Evolutionary conservation across 2,113 vertebrate genomes (phyloP).

Genomic region (Pterocles orientalis): DNA sequence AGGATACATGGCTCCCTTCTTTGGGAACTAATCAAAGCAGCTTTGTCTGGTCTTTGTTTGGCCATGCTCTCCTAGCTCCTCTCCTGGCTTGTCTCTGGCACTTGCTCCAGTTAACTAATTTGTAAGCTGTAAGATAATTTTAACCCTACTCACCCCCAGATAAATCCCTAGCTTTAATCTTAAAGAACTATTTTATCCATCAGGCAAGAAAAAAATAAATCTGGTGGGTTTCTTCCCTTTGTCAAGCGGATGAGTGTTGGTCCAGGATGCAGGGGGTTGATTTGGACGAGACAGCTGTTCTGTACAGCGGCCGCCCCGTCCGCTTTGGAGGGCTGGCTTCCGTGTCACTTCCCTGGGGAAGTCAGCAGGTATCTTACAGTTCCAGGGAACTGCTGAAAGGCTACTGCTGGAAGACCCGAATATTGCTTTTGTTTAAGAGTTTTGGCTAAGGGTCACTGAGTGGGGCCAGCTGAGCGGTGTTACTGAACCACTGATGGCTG

Average conservation of each 20-base stretch:
- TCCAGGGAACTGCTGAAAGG: background rate
- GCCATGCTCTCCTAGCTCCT: conserved; percentile 48
- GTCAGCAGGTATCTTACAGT: background rate
- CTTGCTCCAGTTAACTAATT: conserved; percentile 56
- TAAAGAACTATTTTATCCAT: background rate
- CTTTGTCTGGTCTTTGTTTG: conserved; percentile 50
- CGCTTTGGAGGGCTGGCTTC: background rate
- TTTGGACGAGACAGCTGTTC: fast-evolving
- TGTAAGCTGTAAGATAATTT: conserved; percentile 4
- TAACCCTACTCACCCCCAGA: background rate
- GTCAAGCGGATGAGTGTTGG: background rate
- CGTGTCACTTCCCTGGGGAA: background rate
- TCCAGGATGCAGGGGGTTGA: background rate
- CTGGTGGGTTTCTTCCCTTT: background rate
- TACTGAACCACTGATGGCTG: background rate
- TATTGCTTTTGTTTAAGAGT: background rate
- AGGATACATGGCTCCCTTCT: conserved; percentile 22
- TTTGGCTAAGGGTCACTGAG: background rate
- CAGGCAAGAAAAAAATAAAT: background rate
- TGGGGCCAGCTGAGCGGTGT: background rate
- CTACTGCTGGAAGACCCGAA: background rate
- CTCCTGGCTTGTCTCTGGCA: conserved; percentile 59
- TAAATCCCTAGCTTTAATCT: background rate
- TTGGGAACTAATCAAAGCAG: conserved; percentile 49
- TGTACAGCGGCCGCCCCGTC: background rate